A percentile compares a stretch with the other conserved stretches of the same genome.
phyloP scores from a whole-genome alignment of 2,113 vertebrate genomes.

The Nicator chloris region DNA sequence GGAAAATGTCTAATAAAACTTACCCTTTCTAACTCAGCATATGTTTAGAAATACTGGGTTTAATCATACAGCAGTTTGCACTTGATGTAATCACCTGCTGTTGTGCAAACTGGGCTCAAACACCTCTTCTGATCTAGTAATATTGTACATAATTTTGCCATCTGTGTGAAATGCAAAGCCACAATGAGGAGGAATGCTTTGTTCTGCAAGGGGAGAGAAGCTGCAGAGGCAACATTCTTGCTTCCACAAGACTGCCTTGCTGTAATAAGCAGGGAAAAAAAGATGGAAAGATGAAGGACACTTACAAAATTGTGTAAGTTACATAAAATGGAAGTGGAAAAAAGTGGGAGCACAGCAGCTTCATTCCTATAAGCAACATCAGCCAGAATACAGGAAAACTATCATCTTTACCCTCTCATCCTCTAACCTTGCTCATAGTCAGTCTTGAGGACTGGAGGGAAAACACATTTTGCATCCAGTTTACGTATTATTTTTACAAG shows the following conservation, averaged over 20 bases:
- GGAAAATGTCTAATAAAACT: not conserved
- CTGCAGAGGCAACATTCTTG: not conserved
- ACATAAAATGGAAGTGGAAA: not conserved
- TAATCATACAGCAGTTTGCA: not conserved
- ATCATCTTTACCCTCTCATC: not conserved
- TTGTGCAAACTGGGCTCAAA: not conserved
- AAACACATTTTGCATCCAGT: not conserved
- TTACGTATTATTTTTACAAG: not conserved
- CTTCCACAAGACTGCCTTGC: not conserved
- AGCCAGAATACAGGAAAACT: not conserved
- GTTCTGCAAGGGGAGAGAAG: not conserved
- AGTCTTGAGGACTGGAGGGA: not conserved
- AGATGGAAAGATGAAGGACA: not conserved
- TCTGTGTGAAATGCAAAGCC: not conserved
- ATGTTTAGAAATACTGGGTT: not conserved
- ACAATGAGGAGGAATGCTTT: not conserved
- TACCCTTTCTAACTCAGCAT: not conserved
- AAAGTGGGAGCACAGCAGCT: not conserved
- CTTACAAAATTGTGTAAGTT: not conserved
- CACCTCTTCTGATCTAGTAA: not conserved
- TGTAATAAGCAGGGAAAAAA: not conserved
- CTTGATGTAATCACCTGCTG: not conserved
- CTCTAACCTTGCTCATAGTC: not conserved
- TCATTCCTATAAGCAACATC: not conserved
- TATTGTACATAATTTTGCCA: not conserved